Base-by-base conservation (phyloP, 2,797 vertebrate species). In the Echiichthys vipera region DNA sequence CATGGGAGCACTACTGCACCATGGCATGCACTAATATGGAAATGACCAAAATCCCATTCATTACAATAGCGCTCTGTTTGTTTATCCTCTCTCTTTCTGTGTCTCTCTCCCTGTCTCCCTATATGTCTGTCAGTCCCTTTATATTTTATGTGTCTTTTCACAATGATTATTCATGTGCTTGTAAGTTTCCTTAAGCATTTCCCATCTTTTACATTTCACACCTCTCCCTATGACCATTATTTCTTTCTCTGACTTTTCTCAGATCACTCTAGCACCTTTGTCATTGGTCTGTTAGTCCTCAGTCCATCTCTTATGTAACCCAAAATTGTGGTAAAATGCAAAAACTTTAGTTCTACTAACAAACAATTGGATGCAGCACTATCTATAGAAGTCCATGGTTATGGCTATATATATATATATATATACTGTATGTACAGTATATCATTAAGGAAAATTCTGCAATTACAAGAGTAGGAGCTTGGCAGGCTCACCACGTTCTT, bases 1-100 rank as follows among this genome's bases (percentile, higher is more conserved):
- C 91, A 91, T 81, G 74, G 68, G 82, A 72, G 75, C 80, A 67
- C 77, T 62, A 69, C 85, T 72, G 83, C 87, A 82, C 71, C 61
- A 73, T 89, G 83, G 56, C 84, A 76, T 85, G 78, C 74, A 81
- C 71, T 78, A 70, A 87, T 81, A 87, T 65, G 56, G 67, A 80
- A 76, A 86, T 82, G 62, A 84, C 79, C 78, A 81, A 75, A 88
- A 66, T 69, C 84, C 78, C 59, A 75, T 84, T 85, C 65, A 81
- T 88, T 83, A 79, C 42, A 57, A 55, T 65, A 36, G 78, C 34
- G 8, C 9, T 71, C n/a, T 57, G 29, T 65, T 18, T 63, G 49
- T 62, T 30, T 22, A 8, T 43, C 17, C 18, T 65, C 36, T 47
- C 47, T 36, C 32, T 76, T 15, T 54, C 5, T 22, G 20, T 46